Percentiles rank a stretch among this genome's conserved stretches.
These are phyloP conservation scores for human (Homo sapiens) DNA, from an alignment of 2,113 vertebrate genomes.

Conservation along the genomic window GRCh38 chr6:65367501-65368000, in stretches of 20 bases:
- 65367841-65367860: not conserved
- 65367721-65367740: not conserved
- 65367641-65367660: not conserved
- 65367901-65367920: not conserved
- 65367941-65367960: no score
- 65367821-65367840: not conserved
- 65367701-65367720: not conserved
- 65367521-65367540: not conserved
- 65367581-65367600: not conserved
- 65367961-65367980: no score
- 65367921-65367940: no score
- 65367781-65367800: not conserved
- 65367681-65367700: not conserved
- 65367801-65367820: not conserved
- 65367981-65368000: no score
- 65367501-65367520: not conserved
- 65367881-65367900: not conserved
- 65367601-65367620: not conserved
- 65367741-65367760: not conserved
- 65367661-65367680: not conserved
- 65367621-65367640: not conserved
- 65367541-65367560: not conserved
- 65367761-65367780: not conserved
- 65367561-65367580: not conserved
- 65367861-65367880: not conserved